Evolutionary conservation across 2,888 invertebrate species (phyloP).

Genomic region (Lepidocyrtoides sp.): DNA sequence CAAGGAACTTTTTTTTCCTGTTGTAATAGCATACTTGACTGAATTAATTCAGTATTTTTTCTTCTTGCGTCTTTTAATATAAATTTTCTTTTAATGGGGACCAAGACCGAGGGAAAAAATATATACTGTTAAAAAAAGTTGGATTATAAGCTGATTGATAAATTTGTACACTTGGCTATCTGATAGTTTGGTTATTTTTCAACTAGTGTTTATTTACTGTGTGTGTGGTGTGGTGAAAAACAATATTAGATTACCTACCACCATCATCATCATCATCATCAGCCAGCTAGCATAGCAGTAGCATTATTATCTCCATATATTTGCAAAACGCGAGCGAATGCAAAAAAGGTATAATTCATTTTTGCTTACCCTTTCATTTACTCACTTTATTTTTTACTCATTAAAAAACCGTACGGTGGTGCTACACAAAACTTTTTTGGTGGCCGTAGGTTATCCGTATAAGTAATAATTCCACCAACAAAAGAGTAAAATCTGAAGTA

Average conservation of each 20-base stretch:
- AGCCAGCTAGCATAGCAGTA: no score
- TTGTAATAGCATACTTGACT: background rate
- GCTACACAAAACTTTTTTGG: background rate
- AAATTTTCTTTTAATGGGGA: background rate
- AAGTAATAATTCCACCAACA: background rate
- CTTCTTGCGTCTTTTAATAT: background rate
- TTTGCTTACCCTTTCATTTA: constrained; percentile 45
- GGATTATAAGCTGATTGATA: constrained; percentile 25
- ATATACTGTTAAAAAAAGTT: constrained; percentile 19
- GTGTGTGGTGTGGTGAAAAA: constrained; percentile 1
- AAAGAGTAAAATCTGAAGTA: background rate
- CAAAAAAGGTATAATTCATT: constrained; percentile 19
- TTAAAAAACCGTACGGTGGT: background rate
- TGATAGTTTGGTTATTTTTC: background rate
- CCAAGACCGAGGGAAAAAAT: background rate
- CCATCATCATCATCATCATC: background rate
- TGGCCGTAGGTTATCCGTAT: background rate
- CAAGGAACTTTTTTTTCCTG: constrained; percentile 33
- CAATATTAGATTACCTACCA: background rate
- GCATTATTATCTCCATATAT: background rate
- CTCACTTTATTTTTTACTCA: background rate
- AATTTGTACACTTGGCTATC: background rate
- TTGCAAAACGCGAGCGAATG: constrained; percentile 18
- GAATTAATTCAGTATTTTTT: constrained; percentile 25
- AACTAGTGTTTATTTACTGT: background rate